Percentiles rank a stretch among this genome's conserved stretches.
These are phyloP conservation scores for Thamnaconus septentrionalis DNA, from an alignment of 2,113 vertebrate species.

Conservation along the genomic window DNA sequence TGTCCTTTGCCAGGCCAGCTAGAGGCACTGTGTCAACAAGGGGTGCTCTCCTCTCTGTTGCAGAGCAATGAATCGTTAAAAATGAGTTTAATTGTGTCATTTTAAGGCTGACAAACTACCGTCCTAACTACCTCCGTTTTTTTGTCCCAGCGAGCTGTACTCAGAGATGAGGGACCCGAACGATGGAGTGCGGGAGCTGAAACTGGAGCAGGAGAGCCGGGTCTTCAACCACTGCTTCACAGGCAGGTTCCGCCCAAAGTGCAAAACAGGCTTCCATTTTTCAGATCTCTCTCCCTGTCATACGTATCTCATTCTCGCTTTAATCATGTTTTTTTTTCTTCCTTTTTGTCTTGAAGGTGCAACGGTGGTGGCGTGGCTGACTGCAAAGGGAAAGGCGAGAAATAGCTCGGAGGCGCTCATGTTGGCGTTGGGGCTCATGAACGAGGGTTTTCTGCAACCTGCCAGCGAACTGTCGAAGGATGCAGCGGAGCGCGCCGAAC, in stretches of 20 bases:
- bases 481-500: slow-evolving; percentile 73
- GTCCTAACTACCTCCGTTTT: slow-evolving; percentile 4
- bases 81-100: too few relatives aligned
- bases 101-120: not conserved
- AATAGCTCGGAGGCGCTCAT: slow-evolving; percentile 87
- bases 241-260: slow-evolving; percentile 58
- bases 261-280: not conserved
- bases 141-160: slow-evolving; percentile 83
- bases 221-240: slow-evolving; percentile 95
- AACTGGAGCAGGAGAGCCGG: slow-evolving; percentile 89
- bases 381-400: slow-evolving; percentile 81
- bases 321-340: too few relatives aligned
- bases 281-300: too few relatives aligned
- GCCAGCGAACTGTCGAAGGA: slow-evolving; percentile 87
- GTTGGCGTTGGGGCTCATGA: slow-evolving; percentile 86
- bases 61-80: too few relatives aligned
- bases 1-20: too few relatives aligned
- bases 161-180: slow-evolving; percentile 88
- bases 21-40: too few relatives aligned
- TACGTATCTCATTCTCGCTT: too few relatives aligned
- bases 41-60: too few relatives aligned
- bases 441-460: slow-evolving; percentile 90
- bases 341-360: slow-evolving; percentile 68
- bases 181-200: slow-evolving; percentile 87
- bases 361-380: slow-evolving; percentile 90